phyloP scores from a whole-genome alignment of 2,113 vertebrate species.

The Epinephelus moara region DNA sequence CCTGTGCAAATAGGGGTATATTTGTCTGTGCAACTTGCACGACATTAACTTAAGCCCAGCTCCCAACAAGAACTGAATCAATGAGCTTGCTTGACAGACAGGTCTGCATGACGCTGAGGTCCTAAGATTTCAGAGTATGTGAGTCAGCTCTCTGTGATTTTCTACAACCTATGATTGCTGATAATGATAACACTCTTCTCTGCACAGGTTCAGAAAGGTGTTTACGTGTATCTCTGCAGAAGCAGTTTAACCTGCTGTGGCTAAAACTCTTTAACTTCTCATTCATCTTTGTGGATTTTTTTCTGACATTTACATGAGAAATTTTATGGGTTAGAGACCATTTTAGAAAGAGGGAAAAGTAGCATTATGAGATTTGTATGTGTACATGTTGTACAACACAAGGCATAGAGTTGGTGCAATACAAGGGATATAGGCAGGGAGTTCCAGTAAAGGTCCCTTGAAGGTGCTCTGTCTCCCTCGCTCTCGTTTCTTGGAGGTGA shows the following conservation, averaged over 20 bases:
- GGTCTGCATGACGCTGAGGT: no score
- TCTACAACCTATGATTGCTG: no score
- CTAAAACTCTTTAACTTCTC: not conserved
- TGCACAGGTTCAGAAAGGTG: not conserved
- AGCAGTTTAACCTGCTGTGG: not conserved
- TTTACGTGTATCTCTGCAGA: not conserved
- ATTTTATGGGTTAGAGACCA: not conserved
- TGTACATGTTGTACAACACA: not conserved
- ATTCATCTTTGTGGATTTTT: not conserved
- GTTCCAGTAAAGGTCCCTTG: conserved; percentile 44
- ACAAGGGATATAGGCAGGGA: not conserved
- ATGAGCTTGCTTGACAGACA: no score
- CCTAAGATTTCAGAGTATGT: no score
- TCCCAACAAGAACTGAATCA: no score
- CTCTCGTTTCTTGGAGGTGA: conserved; percentile 44
- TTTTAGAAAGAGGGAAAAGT: not conserved
- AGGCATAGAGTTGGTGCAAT: not conserved
- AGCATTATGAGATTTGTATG: not conserved
- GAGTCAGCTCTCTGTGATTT: no score
- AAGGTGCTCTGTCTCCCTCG: conserved; percentile 48
- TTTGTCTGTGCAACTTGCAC: no score
- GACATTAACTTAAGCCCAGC: no score
- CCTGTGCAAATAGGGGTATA: no score
- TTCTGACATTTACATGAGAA: not conserved
- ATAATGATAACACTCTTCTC: not conserved